Percentiles rank a stretch among this genome's conserved stretches.
These are phyloP conservation scores for Esox masquinongy DNA, from an alignment of 2,797 vertebrate species.

Conservation along the genomic window DNA sequence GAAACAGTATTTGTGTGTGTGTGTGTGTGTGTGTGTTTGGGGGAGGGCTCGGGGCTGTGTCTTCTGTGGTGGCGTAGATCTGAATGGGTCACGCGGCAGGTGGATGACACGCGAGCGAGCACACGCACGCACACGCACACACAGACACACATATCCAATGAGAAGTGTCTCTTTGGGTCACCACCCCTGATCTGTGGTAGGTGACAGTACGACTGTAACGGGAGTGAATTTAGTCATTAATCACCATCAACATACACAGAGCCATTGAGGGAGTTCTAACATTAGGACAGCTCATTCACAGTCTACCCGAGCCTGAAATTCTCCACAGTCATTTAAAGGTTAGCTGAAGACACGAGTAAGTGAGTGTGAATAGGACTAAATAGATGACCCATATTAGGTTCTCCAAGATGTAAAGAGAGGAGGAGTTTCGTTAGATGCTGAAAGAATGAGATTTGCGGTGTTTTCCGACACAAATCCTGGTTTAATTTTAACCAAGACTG, in stretches of 20 bases:
- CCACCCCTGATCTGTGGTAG: background rate
- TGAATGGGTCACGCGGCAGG: slow-evolving; percentile 67
- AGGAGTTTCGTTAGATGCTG: slow-evolving; percentile 36
- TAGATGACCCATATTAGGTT: slow-evolving; percentile 21
- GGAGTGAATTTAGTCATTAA: slow-evolving; percentile 10
- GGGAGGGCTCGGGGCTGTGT: slow-evolving; percentile 38
- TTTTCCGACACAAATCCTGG: slow-evolving; percentile 48
- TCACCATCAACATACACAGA: slow-evolving; percentile 10
- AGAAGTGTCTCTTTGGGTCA: slow-evolving; percentile 31
- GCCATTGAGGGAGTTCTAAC: slow-evolving; percentile 22
- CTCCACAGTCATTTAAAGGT: slow-evolving; percentile 32
- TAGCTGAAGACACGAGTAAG: slow-evolving; percentile 15
- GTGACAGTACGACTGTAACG: background rate
- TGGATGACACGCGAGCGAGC: slow-evolving; percentile 44
- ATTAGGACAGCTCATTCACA: slow-evolving; percentile 19
- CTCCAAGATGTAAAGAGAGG: slow-evolving; percentile 27
- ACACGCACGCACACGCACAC: background rate
- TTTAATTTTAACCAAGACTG: slow-evolving; percentile 63
- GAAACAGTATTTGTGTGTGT: slow-evolving; percentile 54
- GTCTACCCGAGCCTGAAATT: slow-evolving; percentile 25
- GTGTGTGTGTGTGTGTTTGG: slow-evolving; percentile 12
- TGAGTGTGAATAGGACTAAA: slow-evolving; percentile 35
- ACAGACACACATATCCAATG: slow-evolving; percentile 17
- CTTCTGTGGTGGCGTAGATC: slow-evolving; percentile 59
- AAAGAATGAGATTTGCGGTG: slow-evolving; percentile 39